Conservation (phyloP, 2,888 invertebrate species). For the Willowsia nigromaculata region DNA sequence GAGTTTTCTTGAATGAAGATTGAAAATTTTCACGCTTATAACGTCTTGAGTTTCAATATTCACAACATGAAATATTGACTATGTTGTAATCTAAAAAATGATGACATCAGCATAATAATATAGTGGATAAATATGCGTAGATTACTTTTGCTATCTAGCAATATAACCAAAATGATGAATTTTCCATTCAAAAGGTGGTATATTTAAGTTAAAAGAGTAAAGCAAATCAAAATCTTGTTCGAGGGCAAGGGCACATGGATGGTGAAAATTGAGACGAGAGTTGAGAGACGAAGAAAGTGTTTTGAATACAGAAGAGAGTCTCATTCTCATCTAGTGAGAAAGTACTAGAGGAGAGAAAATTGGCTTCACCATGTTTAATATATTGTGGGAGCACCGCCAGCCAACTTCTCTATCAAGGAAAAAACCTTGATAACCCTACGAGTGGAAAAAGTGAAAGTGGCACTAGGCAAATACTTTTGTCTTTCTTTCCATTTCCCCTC, state of each 20-base stretch:
- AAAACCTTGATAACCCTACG: neutral
- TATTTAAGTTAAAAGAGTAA: neutral
- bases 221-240: neutral
- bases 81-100: too few relatives aligned
- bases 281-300: conserved; percentile 45
- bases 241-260: neutral
- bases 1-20: too few relatives aligned
- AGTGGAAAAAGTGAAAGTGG: conserved; percentile 22
- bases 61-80: too few relatives aligned
- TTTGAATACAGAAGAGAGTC: conserved; percentile 60
- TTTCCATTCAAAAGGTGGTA: neutral
- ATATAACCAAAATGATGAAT: neutral
- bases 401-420: neutral
- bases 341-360: neutral
- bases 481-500: conserved; percentile 2
- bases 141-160: too few relatives aligned
- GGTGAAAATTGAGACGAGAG: conserved; percentile 53
- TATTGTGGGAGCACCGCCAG: neutral
- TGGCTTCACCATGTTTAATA: neutral
- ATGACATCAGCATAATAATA: too few relatives aligned
- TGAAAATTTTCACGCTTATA: too few relatives aligned
- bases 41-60: too few relatives aligned
- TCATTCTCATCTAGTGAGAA: conserved; percentile 20
- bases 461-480: conserved; percentile 15
- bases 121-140: too few relatives aligned